These are phyloP conservation scores for Enteromius argenteus DNA, from an alignment of 2,797 vertebrate species.

Conservation along the genomic window DNA sequence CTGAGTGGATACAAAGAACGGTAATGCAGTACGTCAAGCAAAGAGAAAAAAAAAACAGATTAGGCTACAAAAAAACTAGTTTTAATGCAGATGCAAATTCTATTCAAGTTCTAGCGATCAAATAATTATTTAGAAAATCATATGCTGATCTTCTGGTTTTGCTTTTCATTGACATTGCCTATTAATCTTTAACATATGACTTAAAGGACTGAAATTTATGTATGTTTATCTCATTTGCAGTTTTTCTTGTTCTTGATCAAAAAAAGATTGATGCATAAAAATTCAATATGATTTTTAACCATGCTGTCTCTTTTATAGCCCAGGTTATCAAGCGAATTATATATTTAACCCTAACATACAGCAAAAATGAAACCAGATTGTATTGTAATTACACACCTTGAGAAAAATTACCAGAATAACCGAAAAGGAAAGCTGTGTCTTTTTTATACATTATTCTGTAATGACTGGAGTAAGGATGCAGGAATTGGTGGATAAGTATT, in stretches of 20 bases:
- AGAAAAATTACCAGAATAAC: background rate
- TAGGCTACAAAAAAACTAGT: background rate
- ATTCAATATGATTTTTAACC: background rate
- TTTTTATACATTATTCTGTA: background rate
- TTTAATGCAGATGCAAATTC: background rate
- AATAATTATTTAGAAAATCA: background rate
- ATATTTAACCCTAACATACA: background rate
- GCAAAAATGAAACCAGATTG: background rate
- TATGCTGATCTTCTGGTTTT: conserved; percentile 2
- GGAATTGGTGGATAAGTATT: conserved; percentile 4
- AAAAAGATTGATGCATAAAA: background rate
- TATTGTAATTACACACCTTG: background rate
- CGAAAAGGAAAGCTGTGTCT: background rate
- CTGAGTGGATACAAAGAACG: background rate
- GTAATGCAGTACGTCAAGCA: background rate
- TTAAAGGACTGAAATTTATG: background rate
- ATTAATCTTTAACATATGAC: background rate
- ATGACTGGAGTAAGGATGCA: conserved; percentile 19
- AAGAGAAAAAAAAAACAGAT: background rate
- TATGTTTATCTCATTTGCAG: background rate
- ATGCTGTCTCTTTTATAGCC: background rate
- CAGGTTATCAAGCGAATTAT: background rate
- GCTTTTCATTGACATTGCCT: background rate
- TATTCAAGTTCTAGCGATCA: background rate
- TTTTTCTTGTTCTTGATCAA: background rate